Conservation (phyloP, 2,888 invertebrate species). For the Norana najaformis region DNA sequence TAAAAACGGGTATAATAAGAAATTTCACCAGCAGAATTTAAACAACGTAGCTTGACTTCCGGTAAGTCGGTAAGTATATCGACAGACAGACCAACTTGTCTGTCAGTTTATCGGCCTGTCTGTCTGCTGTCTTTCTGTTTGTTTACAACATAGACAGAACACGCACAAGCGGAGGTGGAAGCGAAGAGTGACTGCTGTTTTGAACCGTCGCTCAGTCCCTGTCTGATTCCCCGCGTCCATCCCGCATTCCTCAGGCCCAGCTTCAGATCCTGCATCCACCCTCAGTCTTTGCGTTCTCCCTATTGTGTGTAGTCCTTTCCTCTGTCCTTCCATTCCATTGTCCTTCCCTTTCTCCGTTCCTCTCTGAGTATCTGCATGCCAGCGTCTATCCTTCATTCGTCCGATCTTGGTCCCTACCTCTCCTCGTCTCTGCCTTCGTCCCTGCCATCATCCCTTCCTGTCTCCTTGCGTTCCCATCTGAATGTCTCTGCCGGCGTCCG, state of each 20-base stretch:
- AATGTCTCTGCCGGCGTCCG: background rate
- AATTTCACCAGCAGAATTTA: too few species aligned
- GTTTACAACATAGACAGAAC: too few species aligned
- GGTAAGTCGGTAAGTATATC: too few species aligned
- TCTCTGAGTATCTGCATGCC: background rate
- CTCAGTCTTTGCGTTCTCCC: background rate
- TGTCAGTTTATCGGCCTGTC: background rate
- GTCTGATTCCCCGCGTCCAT: background rate
- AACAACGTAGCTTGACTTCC: too few species aligned
- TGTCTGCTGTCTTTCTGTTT: too few species aligned
- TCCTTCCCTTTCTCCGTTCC: too few species aligned
- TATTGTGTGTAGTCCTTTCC: background rate
- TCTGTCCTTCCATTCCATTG: background rate
- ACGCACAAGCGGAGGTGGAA: background rate
- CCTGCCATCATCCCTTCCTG: background rate
- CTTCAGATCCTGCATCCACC: too few species aligned
- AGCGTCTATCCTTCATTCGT: background rate
- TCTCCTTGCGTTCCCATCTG: background rate
- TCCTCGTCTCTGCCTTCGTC: background rate
- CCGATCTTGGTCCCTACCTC: background rate
- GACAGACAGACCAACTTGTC: too few species aligned
- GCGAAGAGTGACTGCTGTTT: constrained; percentile 3
- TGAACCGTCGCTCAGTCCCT: background rate
- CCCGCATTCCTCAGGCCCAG: background rate
- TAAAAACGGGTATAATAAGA: too few species aligned